Evolutionary conservation across 2,888 invertebrate genomes (phyloP), one percentile per base, ranked within the genome.

Genomic region (Hydrotaea cyrtoneurina): DNA sequence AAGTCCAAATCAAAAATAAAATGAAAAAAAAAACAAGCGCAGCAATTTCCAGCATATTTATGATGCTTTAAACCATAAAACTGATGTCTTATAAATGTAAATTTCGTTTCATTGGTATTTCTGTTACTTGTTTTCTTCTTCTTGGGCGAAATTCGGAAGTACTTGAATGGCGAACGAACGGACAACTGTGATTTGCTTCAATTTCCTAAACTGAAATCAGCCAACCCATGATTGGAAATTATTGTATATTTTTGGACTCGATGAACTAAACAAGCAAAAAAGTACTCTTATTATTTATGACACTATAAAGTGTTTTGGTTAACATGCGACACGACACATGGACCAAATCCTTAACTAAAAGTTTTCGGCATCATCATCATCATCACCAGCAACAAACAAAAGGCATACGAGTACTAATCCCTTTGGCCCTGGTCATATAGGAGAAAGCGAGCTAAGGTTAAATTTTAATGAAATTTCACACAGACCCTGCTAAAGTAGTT

Each of bases 251-350:
- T 10, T 21, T 11, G 23, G 0, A 55, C 1, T 23, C 2, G 13
- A 10, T 1, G 39, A 39, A 39, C 7, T 8, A 39, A 4, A 4
- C 31, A 31, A 7, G 43, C 43, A 43, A 43, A 50, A 15, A n/a
- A 2, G n/a, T n/a, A 23, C 23, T 59, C 4, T 15, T 3, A 15
- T 23, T 59, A 23, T 59, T 59, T 59, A 59, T 59, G 59, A 26
- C 13, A 0, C 59, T 26, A 59, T 59, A 59, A 59, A 59, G 59
- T 59, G 26, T 59, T 59, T 59, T 59, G 59, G 59, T 59, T 26
- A 59, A 13, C 15, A 21, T 15, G 26, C 3, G 1, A 3, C 21
- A 55, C 55, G 55, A 55, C 23, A 55, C 21, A 17, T 55, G 55
- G 11, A 55, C 19, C 55, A 55, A 55, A 11, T 11, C 21, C 55